These are phyloP conservation scores for Neosilurus hyrtlii DNA, from an alignment of 2,797 vertebrate species.

Conservation along the genomic window DNA sequence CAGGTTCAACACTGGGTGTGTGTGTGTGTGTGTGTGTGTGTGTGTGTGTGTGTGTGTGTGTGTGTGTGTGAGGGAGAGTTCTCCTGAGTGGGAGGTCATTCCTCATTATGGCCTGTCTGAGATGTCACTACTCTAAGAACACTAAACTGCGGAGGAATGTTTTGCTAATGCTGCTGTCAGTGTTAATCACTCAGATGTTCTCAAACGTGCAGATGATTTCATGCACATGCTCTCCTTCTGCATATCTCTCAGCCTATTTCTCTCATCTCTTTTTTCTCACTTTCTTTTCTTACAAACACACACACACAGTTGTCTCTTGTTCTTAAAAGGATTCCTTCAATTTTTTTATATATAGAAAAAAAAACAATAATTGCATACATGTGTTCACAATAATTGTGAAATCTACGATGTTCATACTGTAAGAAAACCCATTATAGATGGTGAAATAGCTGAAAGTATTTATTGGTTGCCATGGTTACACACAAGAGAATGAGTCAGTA, in stretches of 20 bases:
- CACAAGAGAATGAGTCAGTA: slow-evolving; percentile 36
- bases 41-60: slow-evolving; percentile 20
- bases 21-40: slow-evolving; percentile 1
- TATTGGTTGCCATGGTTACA: slow-evolving; percentile 38
- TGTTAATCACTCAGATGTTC: slow-evolving; percentile 38
- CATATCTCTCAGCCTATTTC: slow-evolving; percentile 20
- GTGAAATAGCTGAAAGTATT: slow-evolving; percentile 34
- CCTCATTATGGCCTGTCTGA: slow-evolving; percentile 16
- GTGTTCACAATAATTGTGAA: background rate
- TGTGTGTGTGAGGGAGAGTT: slow-evolving; percentile 13
- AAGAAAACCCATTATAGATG: slow-evolving; percentile 29
- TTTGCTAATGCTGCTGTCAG: slow-evolving; percentile 44
- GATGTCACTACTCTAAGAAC: slow-evolving; percentile 26
- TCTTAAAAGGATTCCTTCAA: slow-evolving; percentile 1
- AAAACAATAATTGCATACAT: background rate
- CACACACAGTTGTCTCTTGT: background rate
- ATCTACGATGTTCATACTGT: slow-evolving; percentile 21
- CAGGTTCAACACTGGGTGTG: background rate
- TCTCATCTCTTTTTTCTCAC: slow-evolving; percentile 21
- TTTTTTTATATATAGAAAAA: background rate
- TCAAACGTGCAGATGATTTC: slow-evolving; percentile 37
- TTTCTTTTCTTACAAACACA: slow-evolving; percentile 3
- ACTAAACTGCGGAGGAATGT: slow-evolving; percentile 37
- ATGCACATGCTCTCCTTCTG: slow-evolving; percentile 44
- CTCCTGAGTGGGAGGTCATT: slow-evolving; percentile 14